Base-by-base conservation (phyloP, 35 echinoderm and acorn worm genomes). In the Anneissia japonica region DNA sequence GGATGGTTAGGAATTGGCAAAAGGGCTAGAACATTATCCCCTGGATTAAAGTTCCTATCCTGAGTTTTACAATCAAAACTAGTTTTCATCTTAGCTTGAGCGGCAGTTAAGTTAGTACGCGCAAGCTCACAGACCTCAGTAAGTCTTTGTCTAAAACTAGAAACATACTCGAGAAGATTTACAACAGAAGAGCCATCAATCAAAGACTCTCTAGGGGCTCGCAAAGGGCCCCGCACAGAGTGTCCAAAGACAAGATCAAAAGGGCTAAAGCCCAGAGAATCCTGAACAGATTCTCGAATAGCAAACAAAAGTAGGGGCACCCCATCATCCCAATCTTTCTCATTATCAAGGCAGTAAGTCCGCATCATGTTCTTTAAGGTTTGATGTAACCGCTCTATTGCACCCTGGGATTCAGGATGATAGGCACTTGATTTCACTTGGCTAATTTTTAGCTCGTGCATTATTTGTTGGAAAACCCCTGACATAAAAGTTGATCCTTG, bases 341-440 rank as follows among this genome's bases (percentile, higher is more conserved):
- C 84, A 82, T 30, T 75, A 3, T 90, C 88, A 82, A 73, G 75
- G 74, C 88, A 90, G 37, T 83, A 94, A 21, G 92, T 87, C 45
- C 83, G 90, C 3, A 94, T 86, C 88, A 94, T 94, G 37, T n/a
- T 90, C 73, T 94, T 94, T 30, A 94, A 37, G 4, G 82, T 94
- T 87, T 94, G 84, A 33, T 90, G 79, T 35, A 90, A 94, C 4
- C 84, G 19, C 30, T 90, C 88, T 4, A 90, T 72, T 7, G 84
- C 84, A 21, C 92, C 79, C 82, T 94, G 88, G 34, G 32, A 73
- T 82, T 88, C 45, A 13, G 87, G 83, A 64, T 87, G 92, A 77
- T 91, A 84, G 28, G 92, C 82, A 73, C 79, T 84, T 14, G 88
- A 90, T 9, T 35, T 85, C 38, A 81, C 26, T 28, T 83, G 85